Evolutionary conservation across 2,797 vertebrate genomes (phyloP).

Genomic region (Sebastiscus albofasciatus): DNA sequence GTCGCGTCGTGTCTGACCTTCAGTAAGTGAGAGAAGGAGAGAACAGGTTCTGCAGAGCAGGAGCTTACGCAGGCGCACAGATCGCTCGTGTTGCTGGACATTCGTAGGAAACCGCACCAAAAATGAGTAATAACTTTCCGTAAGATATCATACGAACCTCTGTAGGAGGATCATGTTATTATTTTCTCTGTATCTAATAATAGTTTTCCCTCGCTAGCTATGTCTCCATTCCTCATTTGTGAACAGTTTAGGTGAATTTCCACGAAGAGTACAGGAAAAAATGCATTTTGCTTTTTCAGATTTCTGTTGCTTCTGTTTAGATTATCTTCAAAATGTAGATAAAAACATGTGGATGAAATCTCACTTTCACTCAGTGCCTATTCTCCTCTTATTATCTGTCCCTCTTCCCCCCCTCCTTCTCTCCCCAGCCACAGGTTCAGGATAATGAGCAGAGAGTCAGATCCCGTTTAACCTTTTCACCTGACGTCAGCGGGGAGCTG

Average conservation of each 20-base stretch:
- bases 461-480: slow-evolving; percentile 47
- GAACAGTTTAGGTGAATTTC: neutral
- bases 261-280: neutral
- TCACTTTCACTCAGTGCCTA: neutral
- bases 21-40: too few relatives aligned
- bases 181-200: neutral
- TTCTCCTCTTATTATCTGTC: neutral
- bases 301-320: neutral
- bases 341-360: slow-evolving; percentile 2
- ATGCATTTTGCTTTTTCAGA: neutral
- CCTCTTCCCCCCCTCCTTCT: neutral
- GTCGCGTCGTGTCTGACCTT: too few relatives aligned
- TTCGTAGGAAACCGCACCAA: too few relatives aligned
- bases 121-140: too few relatives aligned
- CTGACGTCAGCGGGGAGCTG: slow-evolving; percentile 27
- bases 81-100: neutral
- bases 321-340: neutral
- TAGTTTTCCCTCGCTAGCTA: neutral
- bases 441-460: slow-evolving; percentile 31
- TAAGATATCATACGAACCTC: too few relatives aligned
- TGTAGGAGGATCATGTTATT: too few relatives aligned
- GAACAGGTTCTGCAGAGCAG: too few relatives aligned
- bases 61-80: neutral
- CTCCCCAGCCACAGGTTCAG: slow-evolving; percentile 6
- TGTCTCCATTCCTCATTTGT: neutral